Base-by-base conservation (phyloP, 2,888 invertebrate species). In the Prosopocoilus inquinatus region DNA sequence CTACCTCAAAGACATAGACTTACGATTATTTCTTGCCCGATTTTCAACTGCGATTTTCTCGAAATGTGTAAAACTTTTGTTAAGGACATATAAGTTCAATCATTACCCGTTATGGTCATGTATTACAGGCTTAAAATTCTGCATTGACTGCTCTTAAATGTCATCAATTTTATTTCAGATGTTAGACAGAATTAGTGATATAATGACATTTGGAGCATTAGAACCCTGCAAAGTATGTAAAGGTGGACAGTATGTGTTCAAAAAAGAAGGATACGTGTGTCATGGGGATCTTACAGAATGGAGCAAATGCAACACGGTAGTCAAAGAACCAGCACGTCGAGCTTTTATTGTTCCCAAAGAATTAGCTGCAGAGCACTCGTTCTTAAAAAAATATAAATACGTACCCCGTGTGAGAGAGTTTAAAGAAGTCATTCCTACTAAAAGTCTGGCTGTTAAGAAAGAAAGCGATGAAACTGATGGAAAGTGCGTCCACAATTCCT, bases 151-250 rank as follows among this genome's bases (percentile, higher is more conserved):
- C n/a, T n/a, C n/a, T n/a, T n/a, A n/a, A n/a, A n/a, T 7, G 2
- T 33, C 9, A 32, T 16, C 9, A 16, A 38, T n/a, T n/a, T 16
- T 20, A 33, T 50, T 57, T 50, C 70, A 93, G 90, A 82, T 89
- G 53, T 72, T 91, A 53, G 92, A 95, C 74, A 81, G 82, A 48
- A 74, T 95, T 3, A 83, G 91, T 8, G 98, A 99, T 76, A 81
- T 86, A 33, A 88, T 98, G 84, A 83, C 88, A 0, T 99, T 98
- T 79, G 99, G 98, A 32, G 84, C 87, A 2, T 79, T 94, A 2
- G 75, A 82, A 57, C 84, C 84, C 0, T 99, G 98, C 68, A 74
- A 84, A 0, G 87, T 89, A 65, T 99, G 98, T 71, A 82, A 84
- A 48, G 74, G 80, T 1, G 91, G 91, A 0, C 89, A 93, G 69